These are phyloP conservation scores for Synergus japonicus DNA, from an alignment of 2,888 invertebrate species.

Conservation along the genomic window DNA sequence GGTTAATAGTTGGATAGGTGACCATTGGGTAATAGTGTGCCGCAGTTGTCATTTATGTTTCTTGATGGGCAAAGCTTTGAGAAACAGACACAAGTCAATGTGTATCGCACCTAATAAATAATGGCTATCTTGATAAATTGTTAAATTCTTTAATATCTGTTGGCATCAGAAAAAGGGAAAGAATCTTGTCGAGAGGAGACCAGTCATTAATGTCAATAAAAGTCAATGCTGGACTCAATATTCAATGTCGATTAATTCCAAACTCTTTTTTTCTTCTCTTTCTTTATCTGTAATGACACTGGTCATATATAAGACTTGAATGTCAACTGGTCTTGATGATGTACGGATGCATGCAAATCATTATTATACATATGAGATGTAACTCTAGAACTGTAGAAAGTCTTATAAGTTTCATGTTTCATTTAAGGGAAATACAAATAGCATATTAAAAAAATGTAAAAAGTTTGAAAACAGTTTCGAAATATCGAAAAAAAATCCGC, in stretches of 20 bases:
- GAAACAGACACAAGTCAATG: no score
- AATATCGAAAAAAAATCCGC: no score
- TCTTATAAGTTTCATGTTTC: not conserved
- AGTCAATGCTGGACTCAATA: not conserved
- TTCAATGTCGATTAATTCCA: not conserved
- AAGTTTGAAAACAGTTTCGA: no score
- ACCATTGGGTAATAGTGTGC: no score
- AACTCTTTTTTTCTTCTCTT: not conserved
- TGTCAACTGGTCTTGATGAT: conserved; percentile 7
- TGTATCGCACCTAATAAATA: no score
- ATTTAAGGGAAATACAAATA: not conserved
- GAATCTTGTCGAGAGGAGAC: not conserved
- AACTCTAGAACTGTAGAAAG: not conserved
- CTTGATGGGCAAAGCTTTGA: no score
- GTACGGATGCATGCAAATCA: not conserved
- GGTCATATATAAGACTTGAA: not conserved
- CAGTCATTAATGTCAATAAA: not conserved
- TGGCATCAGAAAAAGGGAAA: not conserved
- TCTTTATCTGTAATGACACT: not conserved
- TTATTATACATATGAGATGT: not conserved
- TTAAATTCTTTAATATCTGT: no score
- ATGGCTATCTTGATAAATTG: no score
- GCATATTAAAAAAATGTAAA: no score
- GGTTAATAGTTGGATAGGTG: no score
- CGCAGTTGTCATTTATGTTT: no score